Percentiles rank a stretch among this genome's conserved stretches.
These are phyloP conservation scores for Australoheros scitulus DNA, from an alignment of 2,113 vertebrate genomes.

Conservation along the genomic window DNA sequence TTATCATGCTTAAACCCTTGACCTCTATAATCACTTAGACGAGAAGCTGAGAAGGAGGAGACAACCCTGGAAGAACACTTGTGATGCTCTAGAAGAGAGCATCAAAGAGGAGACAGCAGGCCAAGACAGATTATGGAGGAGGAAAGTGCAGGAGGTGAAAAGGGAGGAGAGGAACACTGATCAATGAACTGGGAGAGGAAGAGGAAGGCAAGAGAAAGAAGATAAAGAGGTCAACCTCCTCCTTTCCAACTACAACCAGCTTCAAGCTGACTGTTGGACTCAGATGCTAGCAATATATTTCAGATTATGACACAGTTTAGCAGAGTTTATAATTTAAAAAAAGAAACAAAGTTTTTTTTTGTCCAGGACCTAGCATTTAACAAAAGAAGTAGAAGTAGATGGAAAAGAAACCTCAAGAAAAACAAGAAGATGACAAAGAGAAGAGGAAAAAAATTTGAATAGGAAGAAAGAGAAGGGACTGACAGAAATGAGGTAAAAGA, in stretches of 20 bases:
- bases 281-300: neutral
- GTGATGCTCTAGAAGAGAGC: neutral
- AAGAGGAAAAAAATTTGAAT: too few relatives aligned
- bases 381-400: neutral
- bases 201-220: neutral
- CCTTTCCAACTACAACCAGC: neutral
- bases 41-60: neutral
- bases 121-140: neutral
- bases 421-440: too few relatives aligned
- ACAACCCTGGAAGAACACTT: neutral
- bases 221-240: neutral
- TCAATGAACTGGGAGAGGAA: neutral
- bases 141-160: neutral
- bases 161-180: neutral
- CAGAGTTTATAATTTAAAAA: neutral
- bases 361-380: neutral
- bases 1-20: neutral
- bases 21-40: neutral
- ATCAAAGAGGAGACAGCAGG: neutral
- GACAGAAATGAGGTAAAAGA: too few relatives aligned
- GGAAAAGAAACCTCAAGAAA: too few relatives aligned
- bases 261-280: neutral
- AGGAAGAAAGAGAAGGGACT: too few relatives aligned
- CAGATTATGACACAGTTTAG: neutral
- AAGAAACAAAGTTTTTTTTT: neutral